These are phyloP conservation scores for Eciton burchellii DNA, from an alignment of 1,140 invertebrate species.

Conservation along the genomic window DNA sequence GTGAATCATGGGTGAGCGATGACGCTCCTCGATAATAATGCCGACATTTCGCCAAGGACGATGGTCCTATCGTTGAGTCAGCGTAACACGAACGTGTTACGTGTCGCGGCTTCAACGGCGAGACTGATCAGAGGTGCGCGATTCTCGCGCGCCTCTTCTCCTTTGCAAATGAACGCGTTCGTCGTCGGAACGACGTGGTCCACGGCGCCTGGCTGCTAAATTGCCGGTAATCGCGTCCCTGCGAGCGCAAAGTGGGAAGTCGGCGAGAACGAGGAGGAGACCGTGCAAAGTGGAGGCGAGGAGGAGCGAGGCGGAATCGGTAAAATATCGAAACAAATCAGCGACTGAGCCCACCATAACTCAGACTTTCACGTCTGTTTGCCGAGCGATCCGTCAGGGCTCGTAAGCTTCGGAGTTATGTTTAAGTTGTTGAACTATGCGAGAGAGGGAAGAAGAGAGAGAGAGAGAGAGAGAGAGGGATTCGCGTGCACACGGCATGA, in stretches of 20 bases:
- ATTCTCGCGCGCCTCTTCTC: not conserved
- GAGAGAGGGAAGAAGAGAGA: too few relatives aligned
- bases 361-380: constrained; percentile 84
- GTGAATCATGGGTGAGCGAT: constrained; percentile 21
- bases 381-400: constrained; percentile 83
- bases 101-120: not conserved
- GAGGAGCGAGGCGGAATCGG: constrained; percentile 78
- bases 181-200: constrained; percentile 21
- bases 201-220: constrained; percentile 43
- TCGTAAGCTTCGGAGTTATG: constrained; percentile 84
- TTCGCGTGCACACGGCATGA: constrained; percentile 59
- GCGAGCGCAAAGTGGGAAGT: constrained; percentile 33
- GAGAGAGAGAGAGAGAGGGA: constrained; percentile 65
- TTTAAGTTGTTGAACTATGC: constrained; percentile 84
- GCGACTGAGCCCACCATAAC: constrained; percentile 83
- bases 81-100: not conserved
- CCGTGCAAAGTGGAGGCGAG: constrained; percentile 59
- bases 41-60: constrained; percentile 21
- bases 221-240: constrained; percentile 55
- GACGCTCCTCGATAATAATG: constrained; percentile 4
- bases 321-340: constrained; percentile 86
- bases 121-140: not conserved
- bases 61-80: not conserved
- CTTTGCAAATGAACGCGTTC: constrained; percentile 40
- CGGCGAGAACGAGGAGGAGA: not conserved